Conservation (phyloP, 1,140 invertebrate species). For the Ceratosolen solmsi region DNA sequence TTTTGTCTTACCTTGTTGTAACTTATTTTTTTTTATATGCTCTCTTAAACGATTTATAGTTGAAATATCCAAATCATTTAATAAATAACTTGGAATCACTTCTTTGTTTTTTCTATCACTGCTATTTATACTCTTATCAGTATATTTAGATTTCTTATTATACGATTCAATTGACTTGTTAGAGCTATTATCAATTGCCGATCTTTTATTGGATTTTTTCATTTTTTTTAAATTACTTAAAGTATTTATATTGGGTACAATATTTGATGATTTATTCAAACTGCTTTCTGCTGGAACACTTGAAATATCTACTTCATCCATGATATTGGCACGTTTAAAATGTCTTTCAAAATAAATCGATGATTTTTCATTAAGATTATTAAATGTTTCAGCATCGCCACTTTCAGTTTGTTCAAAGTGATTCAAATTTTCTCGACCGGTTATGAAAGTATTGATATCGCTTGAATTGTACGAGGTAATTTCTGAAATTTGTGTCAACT, state of each 20-base stretch:
- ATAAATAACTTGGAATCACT: background rate
- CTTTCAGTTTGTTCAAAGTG: background rate
- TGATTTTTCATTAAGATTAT: background rate
- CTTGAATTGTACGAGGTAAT: background rate
- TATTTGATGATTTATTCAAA: background rate
- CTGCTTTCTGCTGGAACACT: background rate
- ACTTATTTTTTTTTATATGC: background rate
- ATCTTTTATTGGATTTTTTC: background rate
- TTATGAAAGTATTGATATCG: background rate
- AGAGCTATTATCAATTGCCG: background rate
- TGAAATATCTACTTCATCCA: background rate
- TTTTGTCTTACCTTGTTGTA: background rate
- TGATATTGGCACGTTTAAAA: background rate
- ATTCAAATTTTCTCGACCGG: background rate
- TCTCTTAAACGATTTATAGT: background rate
- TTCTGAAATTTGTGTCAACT: background rate
- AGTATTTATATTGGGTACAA: background rate
- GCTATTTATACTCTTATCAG: background rate
- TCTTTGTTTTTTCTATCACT: background rate
- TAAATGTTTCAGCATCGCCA: background rate
- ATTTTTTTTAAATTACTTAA: background rate
- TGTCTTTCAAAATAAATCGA: background rate
- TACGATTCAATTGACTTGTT: background rate
- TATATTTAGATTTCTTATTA: constrained; percentile 4
- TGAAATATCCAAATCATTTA: background rate